Base-by-base conservation (phyloP, 1,140 invertebrate genomes). In the Drosophila nannoptera region DNA sequence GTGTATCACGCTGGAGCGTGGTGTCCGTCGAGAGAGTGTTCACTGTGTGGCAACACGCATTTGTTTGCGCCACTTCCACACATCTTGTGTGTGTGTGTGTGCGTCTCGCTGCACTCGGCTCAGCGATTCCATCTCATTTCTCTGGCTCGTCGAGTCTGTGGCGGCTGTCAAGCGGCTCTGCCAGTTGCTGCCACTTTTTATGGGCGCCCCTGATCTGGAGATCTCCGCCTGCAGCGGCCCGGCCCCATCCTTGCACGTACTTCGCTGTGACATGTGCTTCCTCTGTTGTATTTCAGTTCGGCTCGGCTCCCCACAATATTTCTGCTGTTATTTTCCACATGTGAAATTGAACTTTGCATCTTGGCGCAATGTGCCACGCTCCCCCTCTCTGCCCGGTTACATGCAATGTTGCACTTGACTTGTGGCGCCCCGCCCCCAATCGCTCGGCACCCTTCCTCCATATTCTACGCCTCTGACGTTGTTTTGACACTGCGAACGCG, bases 281-380 rank as follows among this genome's bases (percentile, higher is more conserved):
- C 80, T 83, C 80, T 84, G 73, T 76, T 84, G 64, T 78, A 83
- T 83, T 84, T 84, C 58, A 48, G 40, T 36, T 4, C 8, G 36
- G 36, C 36, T 38, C 36, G 40, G 43, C 68, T 49, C 59, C 72
- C 72, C 48, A 72, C 56, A 66, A 74, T 71, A 72, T 69, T 50
- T 71, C 58, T 62, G 58, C 73, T 84, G 73, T 68, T 80, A 84
- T 84, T 80, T 84, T 83, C 80, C 69, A 84, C 80, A 83, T 83
- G 80, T 83, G 80, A 80, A 83, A 83, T 84, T 83, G 80, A 83
- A 83, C 80, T 83, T 83, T 83, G 80, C 80, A 84, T 83, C 80
- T 83, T 84, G 76, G 55, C 65, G 81, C 78, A 70, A 77, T 65
- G 75, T 84, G 67, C 54, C 81, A 80, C 36, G 4, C 6, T 8